Evolutionary conservation across 2,888 invertebrate genomes (phyloP).

Genomic region (Apeira syringaria): DNA sequence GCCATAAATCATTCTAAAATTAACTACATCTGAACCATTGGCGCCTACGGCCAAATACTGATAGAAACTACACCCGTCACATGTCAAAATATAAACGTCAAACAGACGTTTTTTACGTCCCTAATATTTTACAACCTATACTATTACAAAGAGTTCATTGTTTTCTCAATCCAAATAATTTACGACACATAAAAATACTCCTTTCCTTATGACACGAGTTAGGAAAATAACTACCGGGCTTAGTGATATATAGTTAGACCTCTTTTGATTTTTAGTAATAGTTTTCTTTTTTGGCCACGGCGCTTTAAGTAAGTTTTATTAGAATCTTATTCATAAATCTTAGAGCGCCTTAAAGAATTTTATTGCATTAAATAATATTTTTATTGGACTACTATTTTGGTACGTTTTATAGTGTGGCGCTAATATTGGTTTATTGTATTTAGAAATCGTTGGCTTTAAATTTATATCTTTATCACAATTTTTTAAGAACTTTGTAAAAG

Average conservation of each 20-base stretch:
- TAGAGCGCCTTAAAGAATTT: slow-evolving; percentile 23
- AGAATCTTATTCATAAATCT: slow-evolving; percentile 31
- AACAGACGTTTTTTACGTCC: slow-evolving; percentile 54
- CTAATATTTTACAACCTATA: slow-evolving; percentile 75
- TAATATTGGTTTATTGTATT: slow-evolving; percentile 22
- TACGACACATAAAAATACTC: slow-evolving; percentile 53
- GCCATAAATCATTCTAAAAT: slow-evolving; percentile 73
- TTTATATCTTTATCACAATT: slow-evolving; percentile 14
- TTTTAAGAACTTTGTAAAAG: too few relatives aligned
- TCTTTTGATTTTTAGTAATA: slow-evolving; percentile 31
- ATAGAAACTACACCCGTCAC: slow-evolving; percentile 41
- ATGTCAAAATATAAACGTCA: slow-evolving; percentile 36
- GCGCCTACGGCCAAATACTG: slow-evolving; percentile 39
- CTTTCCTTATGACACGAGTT: slow-evolving; percentile 19
- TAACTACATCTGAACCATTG: slow-evolving; percentile 47
- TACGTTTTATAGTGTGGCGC: slow-evolving; percentile 21
- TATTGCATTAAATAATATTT: slow-evolving; percentile 28
- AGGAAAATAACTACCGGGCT: slow-evolving; percentile 54
- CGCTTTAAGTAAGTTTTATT: slow-evolving; percentile 29
- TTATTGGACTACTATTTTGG: slow-evolving; percentile 28
- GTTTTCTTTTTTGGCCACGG: slow-evolving; percentile 24
- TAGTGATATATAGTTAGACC: slow-evolving; percentile 47
- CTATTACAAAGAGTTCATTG: slow-evolving; percentile 80
- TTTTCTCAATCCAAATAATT: slow-evolving; percentile 75
- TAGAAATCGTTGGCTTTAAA: slow-evolving; percentile 10